A percentile compares a stretch with the other conserved stretches of the same genome.
These are phyloP conservation scores for Hylia prasina DNA, from an alignment of 2,113 vertebrate species.

Conservation along the genomic window DNA sequence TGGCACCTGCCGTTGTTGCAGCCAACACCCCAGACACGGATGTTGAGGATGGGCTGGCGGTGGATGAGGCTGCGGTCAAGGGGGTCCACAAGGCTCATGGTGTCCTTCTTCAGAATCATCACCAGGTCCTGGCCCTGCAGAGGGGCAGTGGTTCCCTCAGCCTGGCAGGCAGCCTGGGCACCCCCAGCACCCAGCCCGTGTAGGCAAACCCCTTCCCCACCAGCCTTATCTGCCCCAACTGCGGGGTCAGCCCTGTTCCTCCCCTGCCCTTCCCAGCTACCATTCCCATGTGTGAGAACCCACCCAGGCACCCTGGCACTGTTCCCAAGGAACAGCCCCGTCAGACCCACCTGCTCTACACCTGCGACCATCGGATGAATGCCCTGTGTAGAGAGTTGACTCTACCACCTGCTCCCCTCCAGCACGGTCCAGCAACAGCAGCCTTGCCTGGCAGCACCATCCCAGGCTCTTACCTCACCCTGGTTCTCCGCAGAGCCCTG, in stretches of 20 bases:
- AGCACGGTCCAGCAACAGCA: accelerated
- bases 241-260: background rate
- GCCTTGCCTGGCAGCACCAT: background rate
- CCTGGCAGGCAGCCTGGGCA: background rate
- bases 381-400: background rate
- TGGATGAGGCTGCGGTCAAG: constrained; percentile 88
- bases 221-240: background rate
- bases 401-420: background rate
- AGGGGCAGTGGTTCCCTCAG: background rate
- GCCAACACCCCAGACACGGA: constrained; percentile 96
- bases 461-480: constrained; percentile 81
- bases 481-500: constrained; percentile 73
- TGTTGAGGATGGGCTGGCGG: constrained; percentile 91
- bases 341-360: background rate
- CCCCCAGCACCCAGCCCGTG: background rate
- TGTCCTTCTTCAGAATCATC: constrained; percentile 95
- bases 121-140: constrained; percentile 90
- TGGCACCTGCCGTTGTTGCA: constrained; percentile 91
- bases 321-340: background rate
- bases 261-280: background rate
- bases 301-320: background rate
- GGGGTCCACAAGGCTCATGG: constrained; percentile 89
- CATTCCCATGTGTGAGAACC: background rate
- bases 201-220: background rate
- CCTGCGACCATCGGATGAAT: accelerated